Base-by-base conservation (phyloP, 2,113 vertebrate genomes). In the Callipepla californica region DNA sequence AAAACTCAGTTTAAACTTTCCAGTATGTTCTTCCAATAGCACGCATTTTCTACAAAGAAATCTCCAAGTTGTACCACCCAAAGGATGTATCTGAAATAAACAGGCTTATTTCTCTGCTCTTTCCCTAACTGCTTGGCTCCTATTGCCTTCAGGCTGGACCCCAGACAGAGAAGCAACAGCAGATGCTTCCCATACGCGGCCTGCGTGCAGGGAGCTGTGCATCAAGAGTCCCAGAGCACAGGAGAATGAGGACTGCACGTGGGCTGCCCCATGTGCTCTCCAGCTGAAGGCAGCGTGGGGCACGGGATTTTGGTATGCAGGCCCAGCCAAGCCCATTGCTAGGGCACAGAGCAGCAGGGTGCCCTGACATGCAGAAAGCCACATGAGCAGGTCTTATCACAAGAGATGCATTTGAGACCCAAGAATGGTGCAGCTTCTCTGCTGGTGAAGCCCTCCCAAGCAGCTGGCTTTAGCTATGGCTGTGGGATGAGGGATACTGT, bases 291-390 rank as follows among this genome's bases (percentile, higher is more conserved):
- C 38, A 44, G 40, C 9, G 4, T 11, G 9, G 61, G 40, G 25
- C 5, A 11, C 25, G 17, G 16, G 25, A 18, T 18, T 40, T 18
- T 15, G 12, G 45, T 0, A 0, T 38, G 13, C 36, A 26, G 63
- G 36, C 28, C 62, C 19, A 0, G 0, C 14, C 67, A 14, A n/a
- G 53, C 65, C 58, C 0, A 0, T 23, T 3, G 0, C 45, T 0
- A 0, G 19, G 45, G 34, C 55, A 80, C 59, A 25, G 36, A 30
- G 58, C 67, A 69, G 53, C 1, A 26, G 5, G 6, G 4, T 20
- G 40, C 36, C 62, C 57, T 42, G 44, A 38, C 30, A 34, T 3
- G 12, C 19, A 45, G 42, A 44, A 45, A 40, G 61, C 10, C 38
- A 40, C 38, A 63, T 5, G 36, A 63, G 36, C 25, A 63, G 40